phyloP scores from a whole-genome alignment of 2,888 invertebrate species.

The Diabrotica balteata region DNA sequence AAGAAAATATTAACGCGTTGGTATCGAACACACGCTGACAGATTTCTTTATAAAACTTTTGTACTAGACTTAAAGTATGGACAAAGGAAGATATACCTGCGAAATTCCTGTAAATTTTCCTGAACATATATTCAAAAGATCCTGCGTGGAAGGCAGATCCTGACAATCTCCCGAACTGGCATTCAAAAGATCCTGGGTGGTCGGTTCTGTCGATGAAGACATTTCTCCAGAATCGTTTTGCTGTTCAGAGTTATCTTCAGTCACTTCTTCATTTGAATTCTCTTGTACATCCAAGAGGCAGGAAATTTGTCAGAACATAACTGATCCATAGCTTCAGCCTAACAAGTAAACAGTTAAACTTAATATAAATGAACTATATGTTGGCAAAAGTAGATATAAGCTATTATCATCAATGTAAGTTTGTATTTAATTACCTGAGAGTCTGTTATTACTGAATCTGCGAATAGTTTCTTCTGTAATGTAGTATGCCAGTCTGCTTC shows the following conservation, averaged over 20 bases:
- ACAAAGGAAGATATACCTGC: conserved; percentile 12
- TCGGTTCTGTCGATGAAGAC: not conserved
- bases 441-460: conserved; percentile 48
- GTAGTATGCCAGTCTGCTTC: conserved; percentile 41
- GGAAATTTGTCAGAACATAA: conserved; percentile 63
- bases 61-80: too few relatives aligned
- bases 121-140: conserved; percentile 55
- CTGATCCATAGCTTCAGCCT: conserved; percentile 62
- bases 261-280: too few relatives aligned
- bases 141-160: conserved; percentile 48
- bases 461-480: conserved; percentile 59
- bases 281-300: conserved; percentile 22
- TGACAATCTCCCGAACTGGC: not conserved
- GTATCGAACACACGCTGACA: too few relatives aligned
- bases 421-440: conserved; percentile 50
- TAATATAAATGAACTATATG: too few relatives aligned
- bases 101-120: conserved; percentile 50
- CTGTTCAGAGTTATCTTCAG: too few relatives aligned
- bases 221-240: not conserved
- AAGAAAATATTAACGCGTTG: too few relatives aligned
- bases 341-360: not conserved
- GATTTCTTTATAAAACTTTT: too few relatives aligned
- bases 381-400: too few relatives aligned
- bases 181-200: not conserved
- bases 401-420: too few relatives aligned